Percentiles rank a stretch among this genome's conserved stretches.
Conservation (phyloP, 1,140 invertebrate genomes). For the Procambarus virginalis region DNA sequence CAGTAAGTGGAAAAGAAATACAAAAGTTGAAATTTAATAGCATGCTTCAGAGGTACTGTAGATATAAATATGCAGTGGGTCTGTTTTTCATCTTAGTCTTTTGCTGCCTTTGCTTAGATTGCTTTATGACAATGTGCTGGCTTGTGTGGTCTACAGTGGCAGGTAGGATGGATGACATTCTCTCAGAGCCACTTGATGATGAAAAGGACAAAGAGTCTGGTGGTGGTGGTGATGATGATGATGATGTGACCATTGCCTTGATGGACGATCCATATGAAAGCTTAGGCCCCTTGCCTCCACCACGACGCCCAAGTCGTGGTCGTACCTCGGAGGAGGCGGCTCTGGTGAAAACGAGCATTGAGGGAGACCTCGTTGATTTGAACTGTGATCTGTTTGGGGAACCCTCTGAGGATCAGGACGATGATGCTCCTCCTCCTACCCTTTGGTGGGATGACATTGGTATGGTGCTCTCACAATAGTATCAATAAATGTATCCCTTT, state of each 20-base stretch:
- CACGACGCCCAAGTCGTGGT: conserved; percentile 24
- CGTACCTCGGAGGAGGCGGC: conserved; percentile 1
- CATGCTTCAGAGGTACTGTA: background rate
- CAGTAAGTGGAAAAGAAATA: background rate
- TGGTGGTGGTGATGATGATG: conserved; percentile 2
- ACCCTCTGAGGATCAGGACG: conserved; percentile 24
- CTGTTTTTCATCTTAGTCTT: background rate
- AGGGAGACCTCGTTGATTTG: conserved; percentile 41
- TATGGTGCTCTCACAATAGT: conserved; percentile 9
- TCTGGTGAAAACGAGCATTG: background rate
- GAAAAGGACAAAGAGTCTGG: conserved; percentile 1
- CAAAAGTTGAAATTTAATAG: background rate
- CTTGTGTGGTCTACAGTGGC: conserved; percentile 33
- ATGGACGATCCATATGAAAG: conserved; percentile 17
- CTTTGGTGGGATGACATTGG: conserved; percentile 64
- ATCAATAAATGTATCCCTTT: background rate
- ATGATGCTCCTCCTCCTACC: conserved; percentile 54
- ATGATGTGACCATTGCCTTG: conserved; percentile 22
- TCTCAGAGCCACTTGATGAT: conserved; percentile 3
- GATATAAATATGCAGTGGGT: background rate
- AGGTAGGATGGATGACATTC: conserved; percentile 48
- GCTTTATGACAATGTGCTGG: background rate
- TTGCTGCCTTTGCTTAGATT: background rate
- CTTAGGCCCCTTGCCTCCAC: conserved; percentile 28
- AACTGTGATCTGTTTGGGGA: conserved; percentile 45